Conservation (phyloP, 23 tunicate genomes). For the Clavelina lepadiformis region DNA sequence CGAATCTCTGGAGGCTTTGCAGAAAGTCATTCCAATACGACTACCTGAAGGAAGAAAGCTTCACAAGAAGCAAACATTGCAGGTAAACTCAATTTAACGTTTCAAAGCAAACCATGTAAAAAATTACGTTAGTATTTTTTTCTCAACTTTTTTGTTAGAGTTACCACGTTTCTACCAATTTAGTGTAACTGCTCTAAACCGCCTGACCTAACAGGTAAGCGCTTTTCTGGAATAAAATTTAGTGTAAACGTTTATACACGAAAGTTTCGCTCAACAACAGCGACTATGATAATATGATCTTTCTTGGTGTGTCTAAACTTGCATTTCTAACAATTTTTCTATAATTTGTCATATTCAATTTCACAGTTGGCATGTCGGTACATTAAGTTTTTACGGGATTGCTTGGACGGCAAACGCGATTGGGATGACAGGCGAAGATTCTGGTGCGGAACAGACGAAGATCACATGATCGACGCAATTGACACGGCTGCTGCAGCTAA, state of each 20-base stretch:
- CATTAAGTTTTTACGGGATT: constrained; percentile 52
- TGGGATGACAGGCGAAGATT: constrained; percentile 59
- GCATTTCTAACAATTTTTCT: too few relatives aligned
- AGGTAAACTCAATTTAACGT: constrained; percentile 45
- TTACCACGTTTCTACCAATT: neutral
- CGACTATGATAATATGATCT: too few relatives aligned
- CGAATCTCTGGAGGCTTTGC: constrained; percentile 47
- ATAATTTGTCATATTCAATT: too few relatives aligned
- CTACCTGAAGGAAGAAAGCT: constrained; percentile 86
- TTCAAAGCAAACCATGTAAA: too few relatives aligned
- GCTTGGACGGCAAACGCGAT: constrained; percentile 55
- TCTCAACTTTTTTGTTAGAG: neutral
- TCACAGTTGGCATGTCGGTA: constrained; percentile 65
- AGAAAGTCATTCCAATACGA: constrained; percentile 49
- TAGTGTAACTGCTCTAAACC: neutral
- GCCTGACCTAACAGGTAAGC: too few relatives aligned
- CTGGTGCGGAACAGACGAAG: constrained; percentile 59
- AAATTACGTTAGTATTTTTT: too few relatives aligned
- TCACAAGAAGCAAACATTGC: constrained; percentile 79
- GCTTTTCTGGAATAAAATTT: too few relatives aligned
- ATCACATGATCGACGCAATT: constrained; percentile 65
- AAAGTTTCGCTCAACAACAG: too few relatives aligned
- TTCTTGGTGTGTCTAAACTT: too few relatives aligned
- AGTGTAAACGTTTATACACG: too few relatives aligned
- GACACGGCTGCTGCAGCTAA: constrained; percentile 47